Evolutionary conservation across 1,140 invertebrate species (phyloP).

Genomic region (Stratiolaelaps scimitus): DNA sequence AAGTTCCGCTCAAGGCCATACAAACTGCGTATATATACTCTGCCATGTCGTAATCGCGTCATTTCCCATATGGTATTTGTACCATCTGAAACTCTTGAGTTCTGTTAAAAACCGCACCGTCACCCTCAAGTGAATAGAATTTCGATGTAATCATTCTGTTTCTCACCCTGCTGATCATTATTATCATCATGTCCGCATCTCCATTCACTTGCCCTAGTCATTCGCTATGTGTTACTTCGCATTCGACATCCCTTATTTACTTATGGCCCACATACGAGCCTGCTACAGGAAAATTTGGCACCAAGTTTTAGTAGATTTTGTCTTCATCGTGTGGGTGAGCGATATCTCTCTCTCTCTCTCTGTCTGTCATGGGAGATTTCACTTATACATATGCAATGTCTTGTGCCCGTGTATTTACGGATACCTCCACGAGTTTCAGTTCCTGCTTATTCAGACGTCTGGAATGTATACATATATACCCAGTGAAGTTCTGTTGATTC

Average conservation of each 20-base stretch:
- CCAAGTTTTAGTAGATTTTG: slow-evolving; percentile 10
- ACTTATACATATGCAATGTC: too few species aligned
- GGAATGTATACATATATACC: too few species aligned
- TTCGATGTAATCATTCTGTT: not conserved
- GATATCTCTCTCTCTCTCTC: too few species aligned
- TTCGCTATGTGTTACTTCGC: not conserved
- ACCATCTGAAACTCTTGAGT: too few species aligned
- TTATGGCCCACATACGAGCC: not conserved
- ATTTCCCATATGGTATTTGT: too few species aligned
- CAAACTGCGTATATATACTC: too few species aligned
- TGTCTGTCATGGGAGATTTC: too few species aligned
- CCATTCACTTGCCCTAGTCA: not conserved
- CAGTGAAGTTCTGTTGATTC: not conserved
- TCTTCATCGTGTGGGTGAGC: not conserved
- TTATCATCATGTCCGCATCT: not conserved
- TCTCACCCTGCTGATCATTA: not conserved
- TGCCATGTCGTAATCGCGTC: too few species aligned
- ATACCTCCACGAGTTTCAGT: not conserved
- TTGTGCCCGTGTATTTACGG: too few species aligned
- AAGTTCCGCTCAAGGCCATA: too few species aligned
- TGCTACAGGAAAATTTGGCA: slow-evolving; percentile 23
- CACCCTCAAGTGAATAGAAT: not conserved
- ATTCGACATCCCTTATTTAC: too few species aligned
- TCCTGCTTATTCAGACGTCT: not conserved
- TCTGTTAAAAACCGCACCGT: not conserved